A percentile compares a stretch with the other conserved stretches of the same genome.
These are phyloP conservation scores for Eueides isabella DNA, from an alignment of 1,140 invertebrate species.

Conservation along the genomic window DNA sequence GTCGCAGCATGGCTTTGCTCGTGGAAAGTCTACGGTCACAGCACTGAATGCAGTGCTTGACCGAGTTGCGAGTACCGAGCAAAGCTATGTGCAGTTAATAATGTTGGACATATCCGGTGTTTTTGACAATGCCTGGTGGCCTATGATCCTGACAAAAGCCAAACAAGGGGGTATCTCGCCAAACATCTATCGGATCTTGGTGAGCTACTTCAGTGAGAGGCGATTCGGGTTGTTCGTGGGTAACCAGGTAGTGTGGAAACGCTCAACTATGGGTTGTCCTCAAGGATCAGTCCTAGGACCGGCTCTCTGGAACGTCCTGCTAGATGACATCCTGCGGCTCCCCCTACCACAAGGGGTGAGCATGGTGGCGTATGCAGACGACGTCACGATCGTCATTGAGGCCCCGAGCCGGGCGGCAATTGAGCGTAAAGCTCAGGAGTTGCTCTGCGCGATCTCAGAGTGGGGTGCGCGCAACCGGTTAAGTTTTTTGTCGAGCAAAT, in stretches of 20 bases:
- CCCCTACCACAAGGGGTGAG: constrained; percentile 38
- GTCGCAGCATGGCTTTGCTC: constrained; percentile 58
- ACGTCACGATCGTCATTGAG: constrained; percentile 53
- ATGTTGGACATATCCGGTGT: constrained; percentile 76
- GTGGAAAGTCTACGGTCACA: constrained; percentile 63
- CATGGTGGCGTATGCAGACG: constrained; percentile 63
- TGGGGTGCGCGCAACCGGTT: constrained; percentile 49
- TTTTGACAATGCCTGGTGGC: constrained; percentile 69
- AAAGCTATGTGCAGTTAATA: constrained; percentile 53
- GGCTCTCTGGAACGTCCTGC: constrained; percentile 68
- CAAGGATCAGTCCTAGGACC: constrained; percentile 77
- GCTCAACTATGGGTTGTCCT: constrained; percentile 66
- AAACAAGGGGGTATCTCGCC: constrained; percentile 41
- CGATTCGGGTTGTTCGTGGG: constrained; percentile 41
- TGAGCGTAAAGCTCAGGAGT: constrained; percentile 35
- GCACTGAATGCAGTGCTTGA: constrained; percentile 48
- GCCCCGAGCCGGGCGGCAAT: constrained; percentile 49
- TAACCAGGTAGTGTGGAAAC: constrained; percentile 27
- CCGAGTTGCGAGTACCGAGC: background rate
- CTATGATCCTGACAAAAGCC: constrained; percentile 48
- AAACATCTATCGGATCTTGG: constrained; percentile 51
- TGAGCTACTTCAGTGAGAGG: constrained; percentile 57
- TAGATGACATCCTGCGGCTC: constrained; percentile 61
- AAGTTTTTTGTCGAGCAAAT: constrained; percentile 39
- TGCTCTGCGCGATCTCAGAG: constrained; percentile 21